Base-by-base conservation (phyloP, 2,113 vertebrate genomes). In the Pycnonotus jocosus region DNA sequence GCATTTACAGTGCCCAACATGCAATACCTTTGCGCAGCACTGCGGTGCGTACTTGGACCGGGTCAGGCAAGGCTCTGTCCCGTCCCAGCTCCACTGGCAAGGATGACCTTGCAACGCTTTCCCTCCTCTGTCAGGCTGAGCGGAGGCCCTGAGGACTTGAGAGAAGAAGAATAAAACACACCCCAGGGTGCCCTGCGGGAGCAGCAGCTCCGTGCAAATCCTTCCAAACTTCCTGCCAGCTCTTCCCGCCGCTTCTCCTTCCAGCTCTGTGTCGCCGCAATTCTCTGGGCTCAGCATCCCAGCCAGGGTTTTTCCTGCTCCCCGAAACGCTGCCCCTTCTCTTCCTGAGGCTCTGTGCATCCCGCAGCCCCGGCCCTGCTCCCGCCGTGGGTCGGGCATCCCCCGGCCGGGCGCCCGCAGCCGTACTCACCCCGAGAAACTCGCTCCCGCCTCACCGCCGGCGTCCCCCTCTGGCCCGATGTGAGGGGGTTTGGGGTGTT, bases 11-110 rank as follows among this genome's bases (percentile, higher is more conserved):
- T 1, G 4, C 19, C 42, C 74, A 45, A 2, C 40, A 11, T 2
- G 21, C 57, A 4, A 12, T 3, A n/a, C 42, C 27, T 12, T 5
- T 2, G 12, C 37, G 31, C 22, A 9, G 48, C 13, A 10, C 17
- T 11, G 66, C 3, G 3, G 16, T 2, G 22, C 3, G 2, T 4
- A 3, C 19, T 12, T 1, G 14, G 3, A 18, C 22, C 2, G 33
- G 13, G 35, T n/a, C 58, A 35, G 15, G 1, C 28, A 11, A 24
- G 25, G 35, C 22, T 70, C 17, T 10, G 25, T 11, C 56, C 61
- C 24, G 38, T 24, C 38, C 21, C 65, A 19, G 2, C 6, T 33
- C 4, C 31, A 4, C 57, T 6, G 25, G 31, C 69, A 69, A 40
- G 47, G 11, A 14, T 4, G 47, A 62, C 12, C 30, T 42, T 6